These are phyloP conservation scores for Rhopalosiphum padi DNA, from an alignment of 1,140 invertebrate species.

Conservation along the genomic window DNA sequence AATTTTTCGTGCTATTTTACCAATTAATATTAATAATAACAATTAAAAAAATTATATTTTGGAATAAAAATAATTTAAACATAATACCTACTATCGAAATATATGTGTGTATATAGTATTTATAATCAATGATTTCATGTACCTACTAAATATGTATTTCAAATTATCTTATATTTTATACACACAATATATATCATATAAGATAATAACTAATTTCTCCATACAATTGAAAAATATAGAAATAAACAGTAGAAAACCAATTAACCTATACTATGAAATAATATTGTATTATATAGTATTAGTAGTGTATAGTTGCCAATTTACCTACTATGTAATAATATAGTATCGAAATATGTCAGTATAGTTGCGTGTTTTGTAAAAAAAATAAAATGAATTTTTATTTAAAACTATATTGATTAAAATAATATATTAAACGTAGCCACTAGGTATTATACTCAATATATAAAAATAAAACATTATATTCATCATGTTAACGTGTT, in stretches of 20 bases:
- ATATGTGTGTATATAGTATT: not conserved
- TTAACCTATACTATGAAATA: not conserved
- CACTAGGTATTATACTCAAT: not conserved
- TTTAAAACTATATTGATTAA: slow-evolving; percentile 8
- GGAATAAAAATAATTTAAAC: not conserved
- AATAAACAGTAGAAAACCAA: not conserved
- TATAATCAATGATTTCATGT: no score
- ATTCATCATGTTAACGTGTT: not conserved
- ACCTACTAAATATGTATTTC: not conserved
- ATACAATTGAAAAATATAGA: not conserved
- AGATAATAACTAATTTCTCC: not conserved
- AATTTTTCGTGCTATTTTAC: not conserved
- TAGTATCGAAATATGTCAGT: not conserved
- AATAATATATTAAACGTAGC: not conserved
- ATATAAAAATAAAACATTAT: not conserved
- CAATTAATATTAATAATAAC: not conserved
- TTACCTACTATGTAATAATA: slow-evolving; percentile 11
- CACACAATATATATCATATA: not conserved
- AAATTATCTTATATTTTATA: not conserved
- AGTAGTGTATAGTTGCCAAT: not conserved
- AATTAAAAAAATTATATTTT: not conserved
- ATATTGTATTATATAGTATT: slow-evolving; percentile 4
- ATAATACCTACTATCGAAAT: not conserved
- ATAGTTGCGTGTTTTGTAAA: slow-evolving; percentile 10
- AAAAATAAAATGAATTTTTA: not conserved